Conservation (phyloP, 2,797 vertebrate genomes). For the Eulemur coronatus region DNA sequence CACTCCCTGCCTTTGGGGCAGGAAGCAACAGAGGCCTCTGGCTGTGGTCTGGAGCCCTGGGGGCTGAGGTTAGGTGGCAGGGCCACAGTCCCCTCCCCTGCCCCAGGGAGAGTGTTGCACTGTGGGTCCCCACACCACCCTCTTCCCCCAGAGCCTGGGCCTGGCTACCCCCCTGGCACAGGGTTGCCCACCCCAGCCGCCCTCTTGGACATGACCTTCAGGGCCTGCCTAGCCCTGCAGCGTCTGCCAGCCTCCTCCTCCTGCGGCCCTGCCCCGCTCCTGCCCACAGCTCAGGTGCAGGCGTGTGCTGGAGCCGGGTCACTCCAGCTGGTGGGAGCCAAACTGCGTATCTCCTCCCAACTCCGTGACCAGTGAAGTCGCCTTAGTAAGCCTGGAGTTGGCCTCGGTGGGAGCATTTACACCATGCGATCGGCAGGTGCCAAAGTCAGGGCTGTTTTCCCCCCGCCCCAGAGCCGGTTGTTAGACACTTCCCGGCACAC, state of each 20-base stretch:
- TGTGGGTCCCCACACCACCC: not conserved
- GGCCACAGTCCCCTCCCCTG: not conserved
- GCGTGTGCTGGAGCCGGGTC: not conserved
- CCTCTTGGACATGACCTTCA: not conserved
- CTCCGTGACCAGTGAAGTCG: not conserved
- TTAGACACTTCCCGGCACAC: accelerated
- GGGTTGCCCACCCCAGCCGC: accelerated
- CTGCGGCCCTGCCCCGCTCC: not conserved
- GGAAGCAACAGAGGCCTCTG: too few species aligned
- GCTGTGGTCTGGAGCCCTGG: not conserved
- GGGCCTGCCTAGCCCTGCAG: not conserved
- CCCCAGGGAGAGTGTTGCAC: not conserved
- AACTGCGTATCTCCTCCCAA: not conserved
- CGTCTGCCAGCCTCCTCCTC: not conserved
- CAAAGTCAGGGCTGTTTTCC: too few species aligned
- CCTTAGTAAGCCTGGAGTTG: not conserved
- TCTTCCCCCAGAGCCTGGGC: not conserved
- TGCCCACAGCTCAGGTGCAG: not conserved
- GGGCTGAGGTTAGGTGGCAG: not conserved
- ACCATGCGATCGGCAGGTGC: not conserved
- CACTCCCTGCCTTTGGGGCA: not conserved
- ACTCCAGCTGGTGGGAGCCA: not conserved
- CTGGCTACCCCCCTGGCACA: not conserved
- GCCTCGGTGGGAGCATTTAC: accelerated
- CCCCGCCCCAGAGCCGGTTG: not conserved